Conservation (phyloP, 2,113 vertebrate genomes). For the Ovibos moschatus region DNA sequence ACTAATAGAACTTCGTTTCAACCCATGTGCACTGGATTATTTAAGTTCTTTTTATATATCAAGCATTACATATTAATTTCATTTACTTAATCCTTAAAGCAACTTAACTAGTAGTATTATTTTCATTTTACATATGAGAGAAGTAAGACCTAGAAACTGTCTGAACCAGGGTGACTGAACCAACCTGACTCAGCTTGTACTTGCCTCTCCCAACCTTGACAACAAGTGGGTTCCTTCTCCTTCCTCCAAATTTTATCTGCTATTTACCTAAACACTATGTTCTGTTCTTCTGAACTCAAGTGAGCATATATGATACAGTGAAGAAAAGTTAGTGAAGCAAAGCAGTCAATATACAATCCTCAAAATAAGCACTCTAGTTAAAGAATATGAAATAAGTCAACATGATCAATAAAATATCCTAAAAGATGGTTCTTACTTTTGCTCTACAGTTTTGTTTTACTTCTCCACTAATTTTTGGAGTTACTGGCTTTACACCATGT, state of each 20-base stretch:
- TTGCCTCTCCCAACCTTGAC: background rate
- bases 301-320: background rate
- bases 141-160: background rate
- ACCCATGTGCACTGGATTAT: background rate
- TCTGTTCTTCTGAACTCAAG: background rate
- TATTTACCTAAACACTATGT: background rate
- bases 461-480: background rate
- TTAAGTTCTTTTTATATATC: background rate
- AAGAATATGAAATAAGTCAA: background rate
- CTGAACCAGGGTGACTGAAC: background rate
- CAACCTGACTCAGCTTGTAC: background rate
- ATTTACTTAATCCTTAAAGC: slow-evolving; percentile 12
- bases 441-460: background rate
- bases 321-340: background rate
- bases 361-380: background rate
- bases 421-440: background rate
- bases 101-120: background rate
- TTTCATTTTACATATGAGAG: background rate
- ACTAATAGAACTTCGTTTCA: background rate
- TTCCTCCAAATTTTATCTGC: background rate
- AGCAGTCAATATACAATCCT: background rate
- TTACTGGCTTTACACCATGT: background rate
- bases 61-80: background rate
- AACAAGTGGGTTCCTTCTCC: background rate
- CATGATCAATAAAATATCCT: background rate